Base-by-base conservation (phyloP, 2,888 invertebrate genomes). In the Epirrhoe tristata region DNA sequence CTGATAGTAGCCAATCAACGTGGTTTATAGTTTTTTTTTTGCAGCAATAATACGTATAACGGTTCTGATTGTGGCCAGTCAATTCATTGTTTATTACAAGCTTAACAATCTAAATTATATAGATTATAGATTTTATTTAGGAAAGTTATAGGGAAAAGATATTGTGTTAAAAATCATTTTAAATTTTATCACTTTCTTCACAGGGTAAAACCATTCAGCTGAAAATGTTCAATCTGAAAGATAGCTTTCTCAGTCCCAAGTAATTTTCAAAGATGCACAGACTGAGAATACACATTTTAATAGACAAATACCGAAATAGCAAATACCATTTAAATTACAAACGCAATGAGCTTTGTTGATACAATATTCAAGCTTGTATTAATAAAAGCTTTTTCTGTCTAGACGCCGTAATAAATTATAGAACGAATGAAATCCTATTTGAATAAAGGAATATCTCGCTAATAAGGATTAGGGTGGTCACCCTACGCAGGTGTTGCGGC, bases 401-500 rank as follows among this genome's bases (percentile, higher is more conserved):
- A 66, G 57, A 60, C 58, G 43, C 7, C 66, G 71, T 63, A 63
- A 72, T 73, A 74, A 79, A 78, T 79, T 76, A 77, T 66, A 65
- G 69, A 74, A 63, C 67, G 69, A 74, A 63, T 66, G 69, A 78
- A 79, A 78, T 73, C 74, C 39, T 76, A 74, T 80, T 80, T 77
- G 76, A 75, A 73, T 77, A 76, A 24, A 73, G 75, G 80, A 79
- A 82, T 82, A 80, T 81, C 80, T 80, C 74, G 68, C 72, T 80
- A 79, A 80, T 80, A 79, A 77, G 81, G 80, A 77, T 81, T 82
- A 83, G 75, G 69, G 69, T 80, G 82, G 86, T 74, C 81, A 81
- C 83, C 84, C 81, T 77, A 83, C 80, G 77, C 90, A 91, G 91
- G 91, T 91, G 91, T 81, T 79, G 81, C 76, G 81, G 81, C 75